Evolutionary conservation across 2,113 vertebrate species (phyloP).

Genomic region (Tetrax tetrax): DNA sequence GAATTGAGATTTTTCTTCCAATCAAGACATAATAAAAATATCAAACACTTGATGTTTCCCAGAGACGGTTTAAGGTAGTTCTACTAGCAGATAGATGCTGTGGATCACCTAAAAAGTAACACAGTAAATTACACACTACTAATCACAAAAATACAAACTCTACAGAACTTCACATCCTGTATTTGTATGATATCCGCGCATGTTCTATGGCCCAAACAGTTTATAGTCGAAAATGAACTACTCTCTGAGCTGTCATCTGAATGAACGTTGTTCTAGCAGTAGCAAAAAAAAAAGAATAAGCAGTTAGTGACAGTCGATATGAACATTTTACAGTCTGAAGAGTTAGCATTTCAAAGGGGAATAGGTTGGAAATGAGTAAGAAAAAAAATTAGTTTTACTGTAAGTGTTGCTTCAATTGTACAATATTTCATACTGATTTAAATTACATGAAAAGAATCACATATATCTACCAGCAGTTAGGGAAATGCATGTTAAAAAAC

Average conservation of each 20-base stretch:
- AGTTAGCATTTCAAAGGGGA: neutral
- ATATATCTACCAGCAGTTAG: neutral
- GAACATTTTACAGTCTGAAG: neutral
- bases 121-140: neutral
- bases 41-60: neutral
- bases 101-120: neutral
- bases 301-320: neutral
- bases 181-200: neutral
- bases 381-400: neutral
- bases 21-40: neutral
- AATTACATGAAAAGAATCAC: neutral
- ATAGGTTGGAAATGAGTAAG: neutral
- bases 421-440: neutral
- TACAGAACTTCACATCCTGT: neutral
- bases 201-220: neutral
- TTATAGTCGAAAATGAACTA: neutral
- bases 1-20: neutral
- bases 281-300: neutral
- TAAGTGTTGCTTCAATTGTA: neutral
- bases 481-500: neutral
- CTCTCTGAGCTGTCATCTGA: neutral
- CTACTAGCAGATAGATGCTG: neutral
- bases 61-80: neutral
- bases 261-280: neutral
- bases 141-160: neutral